Evolutionary conservation across 2,113 vertebrate genomes (phyloP), one percentile per base, ranked within the genome.

Genomic region (Rhinichthys klamathensis): DNA sequence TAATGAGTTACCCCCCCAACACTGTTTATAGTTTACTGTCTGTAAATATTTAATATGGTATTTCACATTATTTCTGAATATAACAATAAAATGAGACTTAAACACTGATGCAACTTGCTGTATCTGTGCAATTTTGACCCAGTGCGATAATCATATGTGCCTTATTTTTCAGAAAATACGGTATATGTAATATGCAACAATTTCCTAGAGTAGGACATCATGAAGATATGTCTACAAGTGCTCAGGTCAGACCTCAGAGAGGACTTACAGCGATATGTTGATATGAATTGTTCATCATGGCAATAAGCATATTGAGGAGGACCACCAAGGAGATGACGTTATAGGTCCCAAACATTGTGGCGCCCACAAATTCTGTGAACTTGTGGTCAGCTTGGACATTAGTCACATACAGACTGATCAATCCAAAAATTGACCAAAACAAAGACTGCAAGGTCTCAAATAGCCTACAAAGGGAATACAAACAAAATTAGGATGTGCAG

Each of bases 271-370:
- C 97, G 88, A 99, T 99, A 78, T 98, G 97, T 90, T 99, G 98
- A 90, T 99, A 99, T 60, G 98, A 99, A 91, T 99, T 99, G 93
- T 99, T 99, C 98, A 99, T 99, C 98, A 99, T 99, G 54, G 98
- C 98, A 85, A 99, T 99, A 13, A 99, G 90, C 98, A 99, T 99
- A 92, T 99, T 99, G 85, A 99, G 96, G n/a, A 99, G 95, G 80
- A 99, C 98, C 25, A 99, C 98, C 85, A 99, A 91, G 56, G 98
- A 99, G 92, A 99, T 99, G 89, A 99, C 93, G 44, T 98, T 99
- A 87, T 99, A 99, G 0, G 97, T 97, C 67, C 98, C 98, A 85
- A 99, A 99, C 98, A 99, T 99, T 30, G 98, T 99, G 84, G 96
- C 94, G 2, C 98, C 98, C 69, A 99, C 96, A 90, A 98, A 99